Evolutionary conservation across 2,113 vertebrate species (phyloP).

Genomic region (Limnothrissa miodon): DNA sequence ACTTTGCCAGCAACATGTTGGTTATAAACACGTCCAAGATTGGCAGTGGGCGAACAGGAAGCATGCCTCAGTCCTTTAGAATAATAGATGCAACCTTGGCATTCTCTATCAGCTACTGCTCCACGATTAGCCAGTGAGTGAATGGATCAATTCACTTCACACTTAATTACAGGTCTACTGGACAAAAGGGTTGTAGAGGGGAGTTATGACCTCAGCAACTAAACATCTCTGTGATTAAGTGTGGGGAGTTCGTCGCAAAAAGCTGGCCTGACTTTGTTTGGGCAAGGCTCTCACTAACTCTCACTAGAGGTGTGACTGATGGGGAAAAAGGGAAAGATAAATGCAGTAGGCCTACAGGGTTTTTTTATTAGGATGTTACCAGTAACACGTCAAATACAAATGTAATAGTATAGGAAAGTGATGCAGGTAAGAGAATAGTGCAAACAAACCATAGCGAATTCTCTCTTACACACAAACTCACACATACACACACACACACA

Average conservation of each 20-base stretch:
- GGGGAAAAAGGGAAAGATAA: background rate
- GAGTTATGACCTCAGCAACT: background rate
- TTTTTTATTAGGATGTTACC: too few relatives aligned
- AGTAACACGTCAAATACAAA: too few relatives aligned
- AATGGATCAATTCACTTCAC: background rate
- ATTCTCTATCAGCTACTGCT: background rate
- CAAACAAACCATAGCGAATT: too few relatives aligned
- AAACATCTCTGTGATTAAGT: background rate
- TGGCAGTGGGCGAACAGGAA: background rate
- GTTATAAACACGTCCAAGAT: background rate
- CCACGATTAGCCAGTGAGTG: background rate
- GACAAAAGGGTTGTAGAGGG: background rate
- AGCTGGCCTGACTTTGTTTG: background rate
- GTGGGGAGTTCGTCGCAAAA: background rate
- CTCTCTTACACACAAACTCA: too few relatives aligned
- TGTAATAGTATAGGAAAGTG: too few relatives aligned
- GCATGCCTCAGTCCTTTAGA: background rate
- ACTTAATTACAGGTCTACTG: background rate
- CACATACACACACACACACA: constrained; percentile 1
- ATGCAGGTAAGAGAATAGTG: too few relatives aligned
- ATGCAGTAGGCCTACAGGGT: too few relatives aligned
- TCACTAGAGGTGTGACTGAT: background rate
- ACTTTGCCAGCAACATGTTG: background rate
- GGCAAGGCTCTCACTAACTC: background rate
- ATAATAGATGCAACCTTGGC: background rate